Evolutionary conservation across 2,797 vertebrate genomes (phyloP).

Genomic region (Liasis olivaceus): DNA sequence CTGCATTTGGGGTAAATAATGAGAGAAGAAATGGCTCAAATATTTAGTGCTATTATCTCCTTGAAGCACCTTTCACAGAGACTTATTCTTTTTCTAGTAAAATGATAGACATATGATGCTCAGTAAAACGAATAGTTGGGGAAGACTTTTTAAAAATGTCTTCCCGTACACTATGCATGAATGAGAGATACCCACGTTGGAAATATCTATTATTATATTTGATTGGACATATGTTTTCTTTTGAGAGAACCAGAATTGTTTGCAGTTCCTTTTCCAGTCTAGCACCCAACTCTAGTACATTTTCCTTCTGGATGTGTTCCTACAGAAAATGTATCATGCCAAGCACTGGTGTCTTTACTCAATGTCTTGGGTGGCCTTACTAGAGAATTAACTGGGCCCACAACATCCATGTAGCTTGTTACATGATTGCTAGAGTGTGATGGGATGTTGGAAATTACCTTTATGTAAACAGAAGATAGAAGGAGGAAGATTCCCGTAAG

Average conservation of each 20-base stretch:
- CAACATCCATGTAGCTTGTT: neutral
- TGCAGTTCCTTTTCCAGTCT: neutral
- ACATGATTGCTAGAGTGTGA: neutral
- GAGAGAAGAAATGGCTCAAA: neutral
- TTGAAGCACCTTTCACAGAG: neutral
- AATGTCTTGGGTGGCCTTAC: neutral
- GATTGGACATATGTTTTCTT: neutral
- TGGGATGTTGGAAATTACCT: neutral
- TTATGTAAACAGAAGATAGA: neutral
- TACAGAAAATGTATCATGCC: neutral
- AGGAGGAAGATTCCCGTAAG: neutral
- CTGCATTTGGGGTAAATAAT: neutral
- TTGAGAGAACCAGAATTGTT: neutral
- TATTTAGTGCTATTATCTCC: neutral
- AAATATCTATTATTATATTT: too few species aligned
- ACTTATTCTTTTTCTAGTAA: neutral
- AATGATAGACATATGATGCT: neutral
- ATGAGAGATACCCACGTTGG: too few species aligned
- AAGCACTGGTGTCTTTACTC: neutral
- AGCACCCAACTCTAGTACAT: neutral
- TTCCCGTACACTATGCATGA: neutral
- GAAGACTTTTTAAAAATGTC: too few species aligned
- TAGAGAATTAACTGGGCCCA: neutral
- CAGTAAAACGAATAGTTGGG: neutral
- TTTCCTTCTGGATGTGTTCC: neutral